These are phyloP conservation scores for Sebastes minor DNA, from an alignment of 2,797 vertebrate species.

Conservation along the genomic window DNA sequence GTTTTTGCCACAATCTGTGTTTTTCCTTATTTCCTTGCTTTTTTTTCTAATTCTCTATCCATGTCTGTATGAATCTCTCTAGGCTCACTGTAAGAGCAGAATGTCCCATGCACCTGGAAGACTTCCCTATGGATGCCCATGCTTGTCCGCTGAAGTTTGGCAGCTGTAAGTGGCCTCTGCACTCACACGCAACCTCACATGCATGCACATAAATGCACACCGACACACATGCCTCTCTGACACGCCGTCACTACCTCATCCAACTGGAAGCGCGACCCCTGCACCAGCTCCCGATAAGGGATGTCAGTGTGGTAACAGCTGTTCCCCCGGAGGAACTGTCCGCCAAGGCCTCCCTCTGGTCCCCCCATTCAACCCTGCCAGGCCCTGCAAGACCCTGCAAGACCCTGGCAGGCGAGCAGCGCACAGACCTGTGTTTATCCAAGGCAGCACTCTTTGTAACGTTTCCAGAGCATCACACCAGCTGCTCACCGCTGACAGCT, in stretches of 20 bases:
- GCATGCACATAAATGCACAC: background rate
- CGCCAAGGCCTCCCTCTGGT: slow-evolving; percentile 17
- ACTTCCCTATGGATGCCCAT: slow-evolving; percentile 99
- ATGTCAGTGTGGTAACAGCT: slow-evolving; percentile 60
- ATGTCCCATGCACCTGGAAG: slow-evolving; percentile 99
- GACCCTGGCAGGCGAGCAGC: slow-evolving; percentile 49
- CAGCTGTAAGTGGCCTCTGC: slow-evolving; percentile 91
- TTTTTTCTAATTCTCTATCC: background rate
- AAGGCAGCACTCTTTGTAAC: slow-evolving; percentile 44
- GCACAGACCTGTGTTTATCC: slow-evolving; percentile 59
- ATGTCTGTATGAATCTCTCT: slow-evolving; percentile 36
- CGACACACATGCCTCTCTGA: background rate
- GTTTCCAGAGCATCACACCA: slow-evolving; percentile 54
- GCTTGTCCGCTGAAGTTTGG: slow-evolving; percentile 98
- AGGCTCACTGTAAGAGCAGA: slow-evolving; percentile 99
- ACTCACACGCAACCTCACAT: background rate
- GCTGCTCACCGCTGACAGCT: slow-evolving; percentile 70
- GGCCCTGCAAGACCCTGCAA: slow-evolving; percentile 49
- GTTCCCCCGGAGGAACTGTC: slow-evolving; percentile 54
- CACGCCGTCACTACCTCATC: slow-evolving; percentile 15
- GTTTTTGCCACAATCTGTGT: background rate
- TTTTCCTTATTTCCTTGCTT: background rate
- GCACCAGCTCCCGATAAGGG: slow-evolving; percentile 43
- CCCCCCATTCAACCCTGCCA: slow-evolving; percentile 36
- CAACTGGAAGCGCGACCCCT: slow-evolving; percentile 32